A percentile compares a stretch with the other conserved stretches of the same genome.
Evolutionary conservation across 2,888 invertebrate species (phyloP).

Genomic region (Eupithecia pulchellata): DNA sequence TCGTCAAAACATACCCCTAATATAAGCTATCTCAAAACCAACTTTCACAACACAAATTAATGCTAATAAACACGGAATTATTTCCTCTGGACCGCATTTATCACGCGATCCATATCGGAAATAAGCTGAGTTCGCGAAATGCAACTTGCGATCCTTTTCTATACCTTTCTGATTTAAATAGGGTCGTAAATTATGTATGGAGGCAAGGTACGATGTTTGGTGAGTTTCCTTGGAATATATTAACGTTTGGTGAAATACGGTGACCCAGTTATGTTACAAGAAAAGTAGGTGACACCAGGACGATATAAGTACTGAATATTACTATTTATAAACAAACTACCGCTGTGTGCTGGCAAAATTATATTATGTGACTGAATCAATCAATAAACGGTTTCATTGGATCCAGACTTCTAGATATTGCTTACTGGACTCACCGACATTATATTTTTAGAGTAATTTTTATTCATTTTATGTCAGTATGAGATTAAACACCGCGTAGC

Average conservation of each 20-base stretch:
- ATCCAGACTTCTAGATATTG: not conserved
- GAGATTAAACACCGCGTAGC: no score
- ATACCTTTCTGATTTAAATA: constrained; percentile 63
- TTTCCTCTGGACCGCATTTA: constrained; percentile 70
- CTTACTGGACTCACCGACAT: no score
- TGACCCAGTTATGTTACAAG: constrained; percentile 28
- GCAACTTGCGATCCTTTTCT: constrained; percentile 47
- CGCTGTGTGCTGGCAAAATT: not conserved
- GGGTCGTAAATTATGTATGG: constrained; percentile 50
- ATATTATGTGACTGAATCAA: not conserved
- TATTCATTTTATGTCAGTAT: no score
- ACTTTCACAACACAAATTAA: constrained; percentile 74
- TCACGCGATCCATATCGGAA: constrained; percentile 70
- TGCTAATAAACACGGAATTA: constrained; percentile 69
- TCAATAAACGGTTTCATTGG: not conserved
- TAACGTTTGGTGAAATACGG: constrained; percentile 30
- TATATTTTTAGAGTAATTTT: no score
- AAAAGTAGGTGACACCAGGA: constrained; percentile 4
- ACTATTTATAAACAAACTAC: not conserved
- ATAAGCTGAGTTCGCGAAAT: constrained; percentile 67
- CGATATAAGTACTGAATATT: not conserved
- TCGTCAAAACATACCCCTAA: not conserved
- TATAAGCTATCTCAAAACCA: constrained; percentile 1
- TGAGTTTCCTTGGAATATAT: constrained; percentile 37
- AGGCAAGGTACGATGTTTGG: constrained; percentile 34